Evolutionary conservation across 2,888 invertebrate species (phyloP), one percentile per base, ranked within the genome.

Genomic region (Ennomos erosarius): DNA sequence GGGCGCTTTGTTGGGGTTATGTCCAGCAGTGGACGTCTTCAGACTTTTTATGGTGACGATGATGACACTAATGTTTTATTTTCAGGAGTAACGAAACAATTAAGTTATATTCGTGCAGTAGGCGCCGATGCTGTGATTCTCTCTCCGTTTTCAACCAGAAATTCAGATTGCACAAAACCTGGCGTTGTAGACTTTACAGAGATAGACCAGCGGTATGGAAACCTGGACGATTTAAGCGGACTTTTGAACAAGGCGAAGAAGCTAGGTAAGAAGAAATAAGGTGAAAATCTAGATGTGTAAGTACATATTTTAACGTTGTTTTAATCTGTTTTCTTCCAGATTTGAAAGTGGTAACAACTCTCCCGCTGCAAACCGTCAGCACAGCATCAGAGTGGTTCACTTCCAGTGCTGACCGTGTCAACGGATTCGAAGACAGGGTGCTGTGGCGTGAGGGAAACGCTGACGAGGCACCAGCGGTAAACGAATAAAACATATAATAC

Each of bases 361-460:
- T 93, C 49, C 79, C 84, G 3, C 65, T 91, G 8, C 82, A 87
- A 75, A 95, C 95, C 51, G 92, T 95, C 9, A 96, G 96, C 64
- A 84, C 94, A 59, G 80, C 93, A 51, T 96, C 97, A 56, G 93
- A 94, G 26, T 97, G 97, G 97, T 98, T 98, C 79, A 78, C 81
- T 33, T 92, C 93, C 45, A 97, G 97, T 48, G 88, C 93, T 1
- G 82, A 90, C 1, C 80, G 81, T 10, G 84, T 84, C n/a, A 82
- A 88, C 12, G 95, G 94, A 0, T 97, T 94, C 74, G 94, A 94
- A 47, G 94, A 97, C 75, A 95, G 93, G 76, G 94, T 96, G 68
- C 82, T 97, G 9, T 98, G 98, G 98, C 84, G 76, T 26, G 92
- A 95, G 52, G 85, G 80, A 9, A 63, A 55, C 0, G 46, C 90